Base-by-base conservation (phyloP, 2,888 invertebrate genomes). In the Philopedon plagiatum region DNA sequence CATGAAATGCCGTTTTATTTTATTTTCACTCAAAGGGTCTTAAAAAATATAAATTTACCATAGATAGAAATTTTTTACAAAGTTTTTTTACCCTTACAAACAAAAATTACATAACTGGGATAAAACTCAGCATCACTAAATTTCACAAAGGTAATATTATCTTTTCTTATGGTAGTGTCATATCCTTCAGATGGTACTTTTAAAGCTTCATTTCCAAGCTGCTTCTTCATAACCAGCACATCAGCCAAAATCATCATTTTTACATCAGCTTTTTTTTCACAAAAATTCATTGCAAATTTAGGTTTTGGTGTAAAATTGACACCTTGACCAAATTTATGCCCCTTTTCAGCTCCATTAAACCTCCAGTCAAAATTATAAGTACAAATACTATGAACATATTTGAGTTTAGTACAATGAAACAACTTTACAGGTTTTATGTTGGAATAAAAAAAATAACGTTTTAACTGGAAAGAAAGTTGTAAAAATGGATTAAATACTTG, bases 341-440 rank as follows among this genome's bases (percentile, higher is more conserved):
- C 74, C 23, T 23, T 63, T 49, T 64, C 71, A 4, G 41, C 32
- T 2, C 74, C 74, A 51, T 15, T 44, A 15, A 67, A 62, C n/a
- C 74, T 46, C 74, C 74, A 74, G 26, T 74, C 46, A 67, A 74
- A 74, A 44, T 74, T 74, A 29, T 68, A 57, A 4, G 37, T 71
- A 29, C 74, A 74, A 44, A 74, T 74, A 39, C 39, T 67, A 21
- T 67, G 37, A 23, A 74, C 37, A 51, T 71, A 62, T 19, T 67
- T 64, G 5, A 51, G 15, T 39, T 74, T 74, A 2, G 74, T 74
- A 15, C 64, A 71, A 44, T 74, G 71, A 44, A 68, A 71, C 19
- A 74, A 39, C 15, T 54, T 26, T 21, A 32, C 3, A 21, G 71
- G 67, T 34, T 66, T 11, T 21, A 49, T 11, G 15, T 63, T 46